Conservation (phyloP, 23 tunicate species). For the Ciona savignyi region DNA sequence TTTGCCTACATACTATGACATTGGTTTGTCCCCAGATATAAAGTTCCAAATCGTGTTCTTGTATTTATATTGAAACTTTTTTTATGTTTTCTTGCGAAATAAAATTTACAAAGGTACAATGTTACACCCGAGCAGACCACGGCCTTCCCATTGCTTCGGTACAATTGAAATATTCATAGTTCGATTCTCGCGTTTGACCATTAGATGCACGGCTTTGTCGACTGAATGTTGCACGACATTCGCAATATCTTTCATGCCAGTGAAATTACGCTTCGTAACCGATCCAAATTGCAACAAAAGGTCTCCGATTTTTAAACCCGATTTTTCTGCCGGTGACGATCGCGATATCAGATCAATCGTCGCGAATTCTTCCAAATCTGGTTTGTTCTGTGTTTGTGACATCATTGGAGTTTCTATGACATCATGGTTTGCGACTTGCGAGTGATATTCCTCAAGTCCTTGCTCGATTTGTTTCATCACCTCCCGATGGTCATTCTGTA, state of each 20-base stretch:
- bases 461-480: slow-evolving; percentile 74
- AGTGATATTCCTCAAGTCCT: slow-evolving; percentile 37
- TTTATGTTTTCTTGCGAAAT: background rate
- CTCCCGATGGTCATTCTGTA: slow-evolving; percentile 76
- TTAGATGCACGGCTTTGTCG: slow-evolving; percentile 26
- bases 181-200: slow-evolving; percentile 29
- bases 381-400: background rate
- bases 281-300: slow-evolving; percentile 74
- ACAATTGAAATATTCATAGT: slow-evolving; percentile 17
- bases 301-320: slow-evolving; percentile 77
- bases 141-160: slow-evolving; percentile 71
- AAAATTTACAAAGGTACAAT: slow-evolving; percentile 46
- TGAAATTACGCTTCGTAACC: slow-evolving; percentile 55
- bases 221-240: slow-evolving; percentile 65
- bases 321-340: slow-evolving; percentile 76
- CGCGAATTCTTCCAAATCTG: slow-evolving; percentile 44
- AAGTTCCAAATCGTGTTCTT: background rate
- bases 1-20: too few relatives aligned
- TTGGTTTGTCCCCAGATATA: too few relatives aligned
- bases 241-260: slow-evolving; percentile 35
- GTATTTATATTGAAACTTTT: background rate
- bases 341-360: slow-evolving; percentile 51
- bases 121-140: slow-evolving; percentile 88
- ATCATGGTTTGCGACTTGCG: slow-evolving; percentile 7
- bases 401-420: background rate